Base-by-base conservation (phyloP, 1,140 invertebrate genomes). In the Sitobion miscanthi region DNA sequence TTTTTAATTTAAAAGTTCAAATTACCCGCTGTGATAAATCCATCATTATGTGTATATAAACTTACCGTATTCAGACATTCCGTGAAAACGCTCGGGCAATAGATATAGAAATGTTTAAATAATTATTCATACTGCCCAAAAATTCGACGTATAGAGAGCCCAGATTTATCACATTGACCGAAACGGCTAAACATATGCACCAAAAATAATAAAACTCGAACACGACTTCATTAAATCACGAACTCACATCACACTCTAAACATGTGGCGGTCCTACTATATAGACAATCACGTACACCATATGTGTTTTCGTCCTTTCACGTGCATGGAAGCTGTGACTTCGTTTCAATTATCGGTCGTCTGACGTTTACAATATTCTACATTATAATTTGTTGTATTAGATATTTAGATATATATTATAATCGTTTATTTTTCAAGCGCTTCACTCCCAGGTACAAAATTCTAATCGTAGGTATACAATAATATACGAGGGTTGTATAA, bases 181-280 rank as follows among this genome's bases (percentile, higher is more conserved):
- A 38, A 38, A 30, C 11, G 11, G 11, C 49, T 5, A 77, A 77
- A 77, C 30, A n/a, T n/a, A n/a, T n/a, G 62, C n/a, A 77, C 30
- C 30, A 77, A 77, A 77, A 77, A 77, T 77, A 77, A 77, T 30
- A 77, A 77, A 77, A 77, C n/a, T 77, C 30, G n/a, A 77, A n/a
- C 62, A 77, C n/a, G 62, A 77, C 62, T 7, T 38, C 38, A 83
- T 83, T 38, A 83, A 38, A 83, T 83, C 35, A 42, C 82, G 2
- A 83, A 83, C 82, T 35, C n/a, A 7, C 35, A 83, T 38, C n/a
- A 42, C 82, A 35, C 35, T 83, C 82, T n/a, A 42, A 83, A 42
- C 82, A 83, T 42, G 42, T 83, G 62, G 62, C 14, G 62, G 35
- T 83, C 21, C 38, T 83, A 7, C 35, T 82, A 17, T 17, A 23